Evolutionary conservation across 1,140 invertebrate genomes (phyloP), one percentile per base, ranked within the genome.

Genomic region (Halictus rubicundus): DNA sequence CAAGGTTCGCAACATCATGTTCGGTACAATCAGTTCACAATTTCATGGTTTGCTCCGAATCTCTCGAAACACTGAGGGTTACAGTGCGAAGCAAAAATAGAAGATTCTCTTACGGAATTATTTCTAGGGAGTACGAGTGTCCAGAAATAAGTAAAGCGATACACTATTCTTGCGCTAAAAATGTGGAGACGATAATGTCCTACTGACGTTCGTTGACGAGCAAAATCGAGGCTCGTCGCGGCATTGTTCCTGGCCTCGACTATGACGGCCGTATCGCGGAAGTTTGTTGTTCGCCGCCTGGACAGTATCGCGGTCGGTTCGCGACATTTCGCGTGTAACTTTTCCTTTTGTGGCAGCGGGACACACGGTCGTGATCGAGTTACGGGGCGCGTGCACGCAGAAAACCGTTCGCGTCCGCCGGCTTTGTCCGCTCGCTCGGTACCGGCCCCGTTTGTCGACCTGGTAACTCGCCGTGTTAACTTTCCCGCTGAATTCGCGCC

Each of bases 291-390:
- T 9, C 1, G 10, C 10, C 39, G 10, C 9, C 10, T 46, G 42
- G 42, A 46, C 42, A 46, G 49, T 52, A 52, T 52, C 49, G 19
- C 49, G 49, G n/a, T 4, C 14, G n/a, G 2, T 9, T 21, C 39
- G 63, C 39, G 63, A 65, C 39, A 7, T 66, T 49, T 46, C 64
- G 39, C n/a, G n/a, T 0, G 2, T n/a, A 66, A 66, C 64, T 66
- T 66, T 66, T 23, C 39, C 64, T 66, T 66, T 66, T 66, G 64
- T 49, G 39, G 5, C 32, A 2, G 5, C 32, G 32, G 32, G 32
- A 32, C 5, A 37, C 37, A 2, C 21, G 63, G 21, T 42, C 21
- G 21, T 12, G 7, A 9, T 6, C 7, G 39, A 46, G 10, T 21
- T 21, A 1, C 9, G 10, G 19, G 2, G 12, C 64, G 14, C 39